Conservation (phyloP, 35 echinoderm and acorn worm genomes). For the Ophiothrix spiculata region DNA sequence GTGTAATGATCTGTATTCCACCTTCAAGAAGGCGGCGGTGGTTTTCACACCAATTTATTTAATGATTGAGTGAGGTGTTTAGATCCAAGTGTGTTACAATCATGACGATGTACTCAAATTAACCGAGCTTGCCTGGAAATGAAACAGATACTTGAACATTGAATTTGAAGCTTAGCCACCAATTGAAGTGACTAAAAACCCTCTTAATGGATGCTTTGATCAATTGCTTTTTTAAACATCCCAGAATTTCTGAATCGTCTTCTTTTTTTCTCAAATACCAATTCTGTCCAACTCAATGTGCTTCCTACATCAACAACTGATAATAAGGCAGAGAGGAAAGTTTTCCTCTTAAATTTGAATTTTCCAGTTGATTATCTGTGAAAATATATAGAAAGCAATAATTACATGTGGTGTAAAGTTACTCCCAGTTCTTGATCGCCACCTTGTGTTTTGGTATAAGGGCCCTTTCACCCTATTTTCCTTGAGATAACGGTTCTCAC, state of each 20-base stretch:
- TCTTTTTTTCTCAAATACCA: no score
- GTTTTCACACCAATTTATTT: constrained; percentile 5
- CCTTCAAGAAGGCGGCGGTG: background rate
- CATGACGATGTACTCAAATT: background rate
- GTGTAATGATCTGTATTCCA: background rate
- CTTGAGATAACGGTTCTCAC: background rate
- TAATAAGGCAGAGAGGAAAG: background rate
- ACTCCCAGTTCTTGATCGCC: background rate
- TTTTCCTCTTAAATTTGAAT: constrained; percentile 1
- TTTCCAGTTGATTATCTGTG: background rate
- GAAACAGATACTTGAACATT: background rate
- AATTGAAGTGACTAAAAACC: background rate
- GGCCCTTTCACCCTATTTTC: background rate
- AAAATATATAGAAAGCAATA: constrained; percentile 1
- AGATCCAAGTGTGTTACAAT: background rate
- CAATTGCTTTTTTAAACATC: background rate
- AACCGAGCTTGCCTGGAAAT: background rate
- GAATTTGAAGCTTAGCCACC: background rate
- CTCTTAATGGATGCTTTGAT: background rate
- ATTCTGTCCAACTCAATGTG: background rate
- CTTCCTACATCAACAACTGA: background rate
- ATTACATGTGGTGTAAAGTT: background rate
- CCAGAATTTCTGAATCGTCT: background rate
- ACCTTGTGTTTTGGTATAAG: constrained; percentile 8
- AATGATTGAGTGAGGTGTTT: background rate